A percentile compares a stretch with the other conserved stretches of the same genome.
Conservation (phyloP, 2,113 vertebrate species). For the Apaloderma vittatum region DNA sequence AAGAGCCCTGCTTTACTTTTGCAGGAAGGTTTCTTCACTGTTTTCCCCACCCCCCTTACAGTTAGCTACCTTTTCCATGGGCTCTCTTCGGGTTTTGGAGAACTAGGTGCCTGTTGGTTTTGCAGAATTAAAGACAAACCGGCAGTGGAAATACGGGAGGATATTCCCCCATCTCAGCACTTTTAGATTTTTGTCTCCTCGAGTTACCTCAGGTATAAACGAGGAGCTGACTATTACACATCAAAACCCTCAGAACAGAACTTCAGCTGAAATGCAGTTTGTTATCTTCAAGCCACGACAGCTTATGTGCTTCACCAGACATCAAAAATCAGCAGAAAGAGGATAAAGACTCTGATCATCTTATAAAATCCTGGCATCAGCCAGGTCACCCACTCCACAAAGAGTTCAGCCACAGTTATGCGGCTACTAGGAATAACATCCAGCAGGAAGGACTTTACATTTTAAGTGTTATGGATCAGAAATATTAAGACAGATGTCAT, state of each 20-base stretch:
- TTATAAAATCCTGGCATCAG: not conserved
- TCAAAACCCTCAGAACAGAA: not conserved
- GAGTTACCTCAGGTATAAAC: not conserved
- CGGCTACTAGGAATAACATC: not conserved
- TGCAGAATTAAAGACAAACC: not conserved
- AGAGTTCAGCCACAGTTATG: not conserved
- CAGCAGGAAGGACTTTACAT: not conserved
- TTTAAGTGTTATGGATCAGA: not conserved
- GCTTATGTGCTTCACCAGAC: not conserved
- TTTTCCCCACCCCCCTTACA: not conserved
- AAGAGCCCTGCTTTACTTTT: not conserved
- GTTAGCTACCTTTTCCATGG: not conserved
- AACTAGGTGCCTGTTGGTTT: not conserved
- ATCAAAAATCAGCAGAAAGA: conserved; percentile 37
- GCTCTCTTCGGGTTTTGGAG: not conserved
- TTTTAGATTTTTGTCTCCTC: conserved; percentile 7
- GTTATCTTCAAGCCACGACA: conserved; percentile 23
- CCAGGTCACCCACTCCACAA: not conserved
- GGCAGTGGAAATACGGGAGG: not conserved
- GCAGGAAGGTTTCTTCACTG: not conserved
- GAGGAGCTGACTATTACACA: not conserved
- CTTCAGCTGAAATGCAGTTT: conserved; percentile 18
- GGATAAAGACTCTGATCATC: not conserved
- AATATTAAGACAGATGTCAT: not conserved
- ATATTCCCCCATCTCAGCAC: not conserved